phyloP scores from a whole-genome alignment of 2,797 vertebrate genomes.

The Presbytis comata region DNA sequence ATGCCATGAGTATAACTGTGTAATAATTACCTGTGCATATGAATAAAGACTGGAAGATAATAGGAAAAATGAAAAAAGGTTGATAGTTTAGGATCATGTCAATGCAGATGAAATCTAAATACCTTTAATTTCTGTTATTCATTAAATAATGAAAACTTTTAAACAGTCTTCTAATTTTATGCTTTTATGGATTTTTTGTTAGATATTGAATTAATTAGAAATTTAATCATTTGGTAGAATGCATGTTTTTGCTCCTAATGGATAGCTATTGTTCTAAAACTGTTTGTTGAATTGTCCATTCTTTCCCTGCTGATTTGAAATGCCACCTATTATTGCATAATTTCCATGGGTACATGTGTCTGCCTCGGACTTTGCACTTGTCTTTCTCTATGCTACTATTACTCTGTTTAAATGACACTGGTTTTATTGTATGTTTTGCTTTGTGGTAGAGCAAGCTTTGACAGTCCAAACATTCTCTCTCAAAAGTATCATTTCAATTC shows the following conservation, averaged over 20 bases:
- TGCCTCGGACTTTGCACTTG: background rate
- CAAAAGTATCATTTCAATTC: background rate
- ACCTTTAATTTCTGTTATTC: background rate
- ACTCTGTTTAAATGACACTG: background rate
- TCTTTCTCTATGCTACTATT: background rate
- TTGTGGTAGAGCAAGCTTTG: background rate
- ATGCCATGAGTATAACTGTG: background rate
- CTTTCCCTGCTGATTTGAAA: background rate
- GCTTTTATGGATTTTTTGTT: background rate
- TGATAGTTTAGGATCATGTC: background rate
- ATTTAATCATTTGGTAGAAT: background rate
- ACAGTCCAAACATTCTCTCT: background rate
- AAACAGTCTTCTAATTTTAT: background rate
- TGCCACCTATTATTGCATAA: background rate
- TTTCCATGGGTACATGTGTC: background rate
- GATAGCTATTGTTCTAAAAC: background rate
- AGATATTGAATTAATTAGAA: background rate
- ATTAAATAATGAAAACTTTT: background rate
- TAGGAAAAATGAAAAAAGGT: background rate
- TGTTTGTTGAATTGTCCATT: background rate
- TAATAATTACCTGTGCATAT: background rate
- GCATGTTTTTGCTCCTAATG: background rate
- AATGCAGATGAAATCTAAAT: background rate
- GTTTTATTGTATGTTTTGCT: background rate
- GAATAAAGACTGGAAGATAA: background rate